Evolutionary conservation across 2,113 vertebrate species (phyloP), one percentile per base, ranked within the genome.

Genomic region (Microcebus jonahi): DNA sequence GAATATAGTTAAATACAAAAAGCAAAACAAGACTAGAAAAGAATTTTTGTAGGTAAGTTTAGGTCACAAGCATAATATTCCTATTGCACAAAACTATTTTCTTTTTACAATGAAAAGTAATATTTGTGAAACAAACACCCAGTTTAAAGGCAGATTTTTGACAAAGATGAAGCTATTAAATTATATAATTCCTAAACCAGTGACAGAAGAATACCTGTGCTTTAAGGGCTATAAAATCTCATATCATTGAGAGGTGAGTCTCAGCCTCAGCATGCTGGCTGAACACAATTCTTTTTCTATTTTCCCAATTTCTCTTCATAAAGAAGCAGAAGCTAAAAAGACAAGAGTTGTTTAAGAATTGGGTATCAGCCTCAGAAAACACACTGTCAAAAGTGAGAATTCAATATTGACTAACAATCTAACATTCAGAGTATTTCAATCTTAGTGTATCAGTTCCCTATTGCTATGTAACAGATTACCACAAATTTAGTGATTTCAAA

Each of bases 301-400:
- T 75, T 70, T 82, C 42, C 42, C 3, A 67, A 3, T 88, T 81
- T 82, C n/a, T 96, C 13, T 88, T 92, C 42, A 76, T 85, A 17
- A 80, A 91, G 85, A 88, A 53, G 75, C 42, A 76, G 39, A 88
- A 70, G 77, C 83, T 79, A 48, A 81, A 80, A 82, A 34, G 15
- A 31, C 45, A 94, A 90, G n/a, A 59, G 25, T 83, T 89, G 67
- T 81, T 21, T 70, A 95, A 77, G 76, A 95, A 82, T 92, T 20
- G 57, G 39, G 1, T 65, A 50, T 91, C 25, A 71, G 67, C 18
- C 53, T 95, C 14, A 8, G 65, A 48, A 94, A 92, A 75, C 61
- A 42, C 36, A 20, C 31, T 42, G 84, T 71, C 65, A 80, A 55
- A 90, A 53, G 9, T 36, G 48, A 42, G 73, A 68, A 79, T 81